Percentiles rank a stretch among this genome's conserved stretches.
Evolutionary conservation across 2,888 invertebrate genomes (phyloP).

Genomic region (Amiota mariae): DNA sequence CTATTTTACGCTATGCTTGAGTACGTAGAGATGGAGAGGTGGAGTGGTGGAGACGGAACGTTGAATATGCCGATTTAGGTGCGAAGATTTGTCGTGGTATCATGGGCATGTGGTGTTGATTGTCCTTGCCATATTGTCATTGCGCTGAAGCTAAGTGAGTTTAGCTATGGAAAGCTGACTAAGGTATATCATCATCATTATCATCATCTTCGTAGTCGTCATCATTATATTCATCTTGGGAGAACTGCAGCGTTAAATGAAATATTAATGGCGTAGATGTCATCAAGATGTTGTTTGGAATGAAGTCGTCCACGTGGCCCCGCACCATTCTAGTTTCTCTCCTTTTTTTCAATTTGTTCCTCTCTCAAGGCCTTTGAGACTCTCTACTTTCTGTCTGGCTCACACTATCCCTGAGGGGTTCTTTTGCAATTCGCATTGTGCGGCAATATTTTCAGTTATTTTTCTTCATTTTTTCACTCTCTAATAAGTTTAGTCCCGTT

Average conservation of each 20-base stretch:
- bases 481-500: constrained; percentile 17
- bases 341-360: neutral
- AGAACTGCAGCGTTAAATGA: constrained; percentile 67
- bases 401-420: neutral
- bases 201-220: neutral
- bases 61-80: neutral
- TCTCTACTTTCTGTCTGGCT: neutral
- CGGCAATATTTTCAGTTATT: constrained; percentile 21
- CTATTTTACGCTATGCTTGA: constrained; percentile 53
- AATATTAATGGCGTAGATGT: constrained; percentile 62
- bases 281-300: constrained; percentile 31
- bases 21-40: constrained; percentile 2
- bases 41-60: neutral
- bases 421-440: neutral
- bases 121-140: constrained; percentile 6
- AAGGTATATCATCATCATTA: constrained; percentile 15
- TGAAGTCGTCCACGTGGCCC: constrained; percentile 10
- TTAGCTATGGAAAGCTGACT: constrained; percentile 26
- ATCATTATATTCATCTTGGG: constrained; percentile 53
- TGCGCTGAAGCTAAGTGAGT: neutral
- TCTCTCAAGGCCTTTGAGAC: neutral
- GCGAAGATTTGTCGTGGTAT: too few species aligned
- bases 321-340: neutral
- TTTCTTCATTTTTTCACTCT: neutral
- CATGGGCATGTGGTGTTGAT: neutral